A percentile compares a stretch with the other conserved stretches of the same genome.
phyloP scores from a whole-genome alignment of 1,140 invertebrate genomes.

The Mya arenaria region DNA sequence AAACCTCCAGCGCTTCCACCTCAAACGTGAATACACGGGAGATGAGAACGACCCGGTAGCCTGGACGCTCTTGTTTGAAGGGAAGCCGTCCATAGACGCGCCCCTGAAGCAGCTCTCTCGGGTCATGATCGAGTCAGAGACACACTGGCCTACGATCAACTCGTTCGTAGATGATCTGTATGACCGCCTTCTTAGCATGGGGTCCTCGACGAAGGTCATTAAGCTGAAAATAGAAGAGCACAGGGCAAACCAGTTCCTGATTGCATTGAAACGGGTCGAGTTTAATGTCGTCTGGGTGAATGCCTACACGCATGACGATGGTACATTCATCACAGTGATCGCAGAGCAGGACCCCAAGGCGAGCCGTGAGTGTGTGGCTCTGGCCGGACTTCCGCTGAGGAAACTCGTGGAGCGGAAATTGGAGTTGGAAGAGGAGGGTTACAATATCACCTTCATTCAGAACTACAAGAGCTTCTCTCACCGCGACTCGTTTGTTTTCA shows the following conservation, averaged over 20 bases:
- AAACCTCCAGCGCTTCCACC: conserved; percentile 46
- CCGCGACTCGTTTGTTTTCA: conserved; percentile 59
- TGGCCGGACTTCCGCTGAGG: conserved; percentile 67
- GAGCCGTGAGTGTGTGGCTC: conserved; percentile 61
- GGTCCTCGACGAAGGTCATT: conserved; percentile 44
- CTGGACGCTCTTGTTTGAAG: conserved; percentile 69
- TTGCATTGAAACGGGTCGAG: conserved; percentile 63
- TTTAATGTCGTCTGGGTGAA: conserved; percentile 72
- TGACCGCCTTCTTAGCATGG: conserved; percentile 56
- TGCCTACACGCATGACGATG: conserved; percentile 59
- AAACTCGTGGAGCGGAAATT: conserved; percentile 68
- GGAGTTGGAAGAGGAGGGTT: conserved; percentile 63
- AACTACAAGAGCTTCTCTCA: conserved; percentile 74
- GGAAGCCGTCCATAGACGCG: conserved; percentile 56
- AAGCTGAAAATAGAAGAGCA: conserved; percentile 72
- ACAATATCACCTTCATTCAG: conserved; percentile 75
- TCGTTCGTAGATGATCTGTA: conserved; percentile 66
- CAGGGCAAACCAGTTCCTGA: conserved; percentile 68
- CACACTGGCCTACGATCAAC: conserved; percentile 61
- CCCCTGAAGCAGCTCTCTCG: conserved; percentile 63
- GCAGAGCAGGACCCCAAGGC: conserved; percentile 51
- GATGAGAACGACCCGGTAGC: conserved; percentile 55
- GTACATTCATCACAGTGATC: conserved; percentile 70
- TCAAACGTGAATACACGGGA: neutral
- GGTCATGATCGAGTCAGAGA: conserved; percentile 62